Evolutionary conservation across 1,140 invertebrate genomes (phyloP).

Genomic region (Sminthurides bifidus): DNA sequence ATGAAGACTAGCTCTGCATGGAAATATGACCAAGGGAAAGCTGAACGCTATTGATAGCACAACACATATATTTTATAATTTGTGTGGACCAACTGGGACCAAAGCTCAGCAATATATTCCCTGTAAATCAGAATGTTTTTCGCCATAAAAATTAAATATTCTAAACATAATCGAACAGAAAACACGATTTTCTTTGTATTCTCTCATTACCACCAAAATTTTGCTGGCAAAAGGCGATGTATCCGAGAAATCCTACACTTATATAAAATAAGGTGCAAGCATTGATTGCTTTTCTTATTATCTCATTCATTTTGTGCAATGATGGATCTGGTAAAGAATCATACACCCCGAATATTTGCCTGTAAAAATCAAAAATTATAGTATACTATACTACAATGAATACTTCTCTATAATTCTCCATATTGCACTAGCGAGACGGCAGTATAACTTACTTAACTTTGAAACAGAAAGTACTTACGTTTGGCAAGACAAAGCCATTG

Average conservation of each 20-base stretch:
- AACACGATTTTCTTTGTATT: too few relatives aligned
- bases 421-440: too few relatives aligned
- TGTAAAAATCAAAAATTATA: constrained; percentile 38
- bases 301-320: constrained; percentile 73
- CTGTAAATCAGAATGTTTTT: constrained; percentile 38
- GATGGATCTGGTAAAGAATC: constrained; percentile 76
- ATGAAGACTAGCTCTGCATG: constrained; percentile 83
- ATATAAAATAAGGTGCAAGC: constrained; percentile 55
- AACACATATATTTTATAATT: constrained; percentile 84
- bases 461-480: too few relatives aligned
- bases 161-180: constrained; percentile 14
- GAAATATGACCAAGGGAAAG: constrained; percentile 93
- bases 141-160: constrained; percentile 10
- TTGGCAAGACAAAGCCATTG: constrained; percentile 89
- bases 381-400: too few relatives aligned
- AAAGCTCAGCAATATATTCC: constrained; percentile 82
- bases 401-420: too few relatives aligned
- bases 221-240: constrained; percentile 75
- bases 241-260: constrained; percentile 85
- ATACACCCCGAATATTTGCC: constrained; percentile 91
- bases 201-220: constrained; percentile 50
- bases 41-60: constrained; percentile 87
- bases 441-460: too few relatives aligned
- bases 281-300: constrained; percentile 77
- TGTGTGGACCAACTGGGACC: constrained; percentile 64